These are phyloP conservation scores for Drosophila watanabei DNA, from an alignment of 1,140 invertebrate genomes.

Conservation along the genomic window DNA sequence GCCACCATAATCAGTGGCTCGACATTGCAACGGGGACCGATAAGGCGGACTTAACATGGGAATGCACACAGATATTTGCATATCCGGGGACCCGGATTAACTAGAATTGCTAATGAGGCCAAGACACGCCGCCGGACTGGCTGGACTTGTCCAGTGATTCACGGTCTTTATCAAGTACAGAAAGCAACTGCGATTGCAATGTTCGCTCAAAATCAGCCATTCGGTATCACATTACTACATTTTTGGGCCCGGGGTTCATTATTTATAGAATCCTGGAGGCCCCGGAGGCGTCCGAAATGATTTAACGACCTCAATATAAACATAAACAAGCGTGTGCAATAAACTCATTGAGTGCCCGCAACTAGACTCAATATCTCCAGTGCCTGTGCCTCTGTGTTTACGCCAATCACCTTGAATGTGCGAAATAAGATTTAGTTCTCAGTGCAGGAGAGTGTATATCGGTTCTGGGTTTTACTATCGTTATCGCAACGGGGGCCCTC, in stretches of 20 bases:
- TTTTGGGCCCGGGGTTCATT: neutral
- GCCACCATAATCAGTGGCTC: constrained; percentile 20
- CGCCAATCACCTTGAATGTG: neutral
- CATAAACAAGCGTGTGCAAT: constrained; percentile 29
- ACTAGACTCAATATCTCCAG: constrained; percentile 12
- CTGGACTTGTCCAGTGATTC: constrained; percentile 2
- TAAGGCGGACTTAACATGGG: constrained; percentile 29
- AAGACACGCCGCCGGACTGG: constrained; percentile 3
- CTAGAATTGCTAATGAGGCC: constrained; percentile 19
- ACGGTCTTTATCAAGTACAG: neutral
- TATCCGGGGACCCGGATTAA: constrained; percentile 25
- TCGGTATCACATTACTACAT: constrained; percentile 9
- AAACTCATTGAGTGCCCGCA: constrained; percentile 21
- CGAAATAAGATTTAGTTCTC: neutral
- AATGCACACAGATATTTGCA: constrained; percentile 38
- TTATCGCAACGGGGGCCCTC: too few relatives aligned
- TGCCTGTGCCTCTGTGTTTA: neutral
- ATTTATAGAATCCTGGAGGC: constrained; percentile 27
- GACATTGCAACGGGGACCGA: constrained; percentile 38
- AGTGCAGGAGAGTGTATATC: neutral
- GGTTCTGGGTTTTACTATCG: neutral
- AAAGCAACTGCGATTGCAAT: neutral
- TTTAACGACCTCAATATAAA: constrained; percentile 39
- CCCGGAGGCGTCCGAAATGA: neutral
- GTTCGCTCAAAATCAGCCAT: constrained; percentile 20